Evolutionary conservation across 1,140 invertebrate genomes (phyloP), one percentile per base, ranked within the genome.

Genomic region (Drosophila burlai): DNA sequence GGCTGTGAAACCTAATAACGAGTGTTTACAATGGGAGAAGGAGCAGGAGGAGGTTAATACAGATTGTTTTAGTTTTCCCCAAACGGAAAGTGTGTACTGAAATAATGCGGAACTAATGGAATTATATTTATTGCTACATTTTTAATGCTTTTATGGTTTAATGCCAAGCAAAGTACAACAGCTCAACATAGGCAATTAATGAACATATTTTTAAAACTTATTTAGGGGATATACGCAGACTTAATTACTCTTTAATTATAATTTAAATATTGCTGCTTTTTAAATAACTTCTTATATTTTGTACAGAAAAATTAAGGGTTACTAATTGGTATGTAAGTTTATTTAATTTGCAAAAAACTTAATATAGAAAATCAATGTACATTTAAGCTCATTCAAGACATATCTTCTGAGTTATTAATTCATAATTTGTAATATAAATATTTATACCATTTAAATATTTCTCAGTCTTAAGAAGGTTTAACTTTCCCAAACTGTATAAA

Each of bases 61-160:
- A 46, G 13, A 34, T 43, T 69, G 45, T 72, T 72, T 42, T 72
- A 49, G 45, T 50, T 60, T 59, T 38, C 8, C 62, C 21, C 54
- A 24, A 57, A 57, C 36, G 54, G 9, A 38, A n/a, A 67, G 9
- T 16, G 29, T 13, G 13, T 47, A 38, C 31, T 10, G 15, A 46
- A 66, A 63, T 66, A 38, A 38, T 46, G 29, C 13, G 15, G 10
- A 46, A 66, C 40, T 34, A 36, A 66, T 21, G 21, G 13, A 66
- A 38, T 63, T 63, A 36, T 36, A 9, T 36, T 42, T 31, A 40
- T 40, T 59, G 54, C 18, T 16, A 57, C 38, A 57, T 59, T 59
- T 64, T 6, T 31, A 58, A 57, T 40, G 18, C 1, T 1, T 21
- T 18, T 40, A 4, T n/a, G 10, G 18, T 3, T 24, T 10, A n/a